Evolutionary conservation across 1,140 invertebrate genomes (phyloP).

Genomic region (Harpegnathos saltator): DNA sequence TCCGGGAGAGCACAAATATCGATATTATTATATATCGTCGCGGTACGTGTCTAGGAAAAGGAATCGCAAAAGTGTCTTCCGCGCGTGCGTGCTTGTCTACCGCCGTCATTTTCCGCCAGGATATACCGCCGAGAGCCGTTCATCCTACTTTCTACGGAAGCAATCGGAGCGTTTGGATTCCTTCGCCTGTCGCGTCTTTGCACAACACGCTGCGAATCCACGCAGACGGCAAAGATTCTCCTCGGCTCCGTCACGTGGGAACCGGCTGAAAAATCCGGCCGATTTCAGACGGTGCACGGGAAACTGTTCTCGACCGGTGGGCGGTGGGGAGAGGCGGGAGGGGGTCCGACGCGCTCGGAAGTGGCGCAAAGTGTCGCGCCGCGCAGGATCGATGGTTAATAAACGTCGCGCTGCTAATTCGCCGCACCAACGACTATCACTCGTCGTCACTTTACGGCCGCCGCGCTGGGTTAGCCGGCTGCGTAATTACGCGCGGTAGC

Average conservation of each 20-base stretch:
- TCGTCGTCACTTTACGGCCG: conserved; percentile 59
- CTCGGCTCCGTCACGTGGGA: too few relatives aligned
- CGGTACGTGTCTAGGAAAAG: too few relatives aligned
- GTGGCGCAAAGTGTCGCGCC: background rate
- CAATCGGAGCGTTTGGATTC: background rate
- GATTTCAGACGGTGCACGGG: too few relatives aligned
- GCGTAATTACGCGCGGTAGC: conserved; percentile 50
- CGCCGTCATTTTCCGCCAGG: background rate
- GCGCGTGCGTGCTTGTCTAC: background rate
- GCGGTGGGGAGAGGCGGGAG: too few relatives aligned
- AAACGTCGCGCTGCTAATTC: conserved; percentile 69
- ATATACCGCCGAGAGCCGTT: conserved; percentile 14
- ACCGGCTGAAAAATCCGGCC: too few relatives aligned
- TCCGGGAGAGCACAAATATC: too few relatives aligned
- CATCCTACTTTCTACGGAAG: conserved; percentile 21
- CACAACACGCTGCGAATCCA: too few relatives aligned
- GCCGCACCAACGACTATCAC: conserved; percentile 61
- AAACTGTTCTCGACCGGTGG: too few relatives aligned
- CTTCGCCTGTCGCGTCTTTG: background rate
- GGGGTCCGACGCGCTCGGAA: background rate
- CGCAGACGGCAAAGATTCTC: too few relatives aligned
- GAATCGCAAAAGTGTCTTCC: background rate
- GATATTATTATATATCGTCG: too few relatives aligned
- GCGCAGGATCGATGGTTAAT: conserved; percentile 55
- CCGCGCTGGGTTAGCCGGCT: conserved; percentile 11